Evolutionary conservation across 92 coral and sea anemone species (phyloP).

Genomic region (Actinernus sp.): DNA sequence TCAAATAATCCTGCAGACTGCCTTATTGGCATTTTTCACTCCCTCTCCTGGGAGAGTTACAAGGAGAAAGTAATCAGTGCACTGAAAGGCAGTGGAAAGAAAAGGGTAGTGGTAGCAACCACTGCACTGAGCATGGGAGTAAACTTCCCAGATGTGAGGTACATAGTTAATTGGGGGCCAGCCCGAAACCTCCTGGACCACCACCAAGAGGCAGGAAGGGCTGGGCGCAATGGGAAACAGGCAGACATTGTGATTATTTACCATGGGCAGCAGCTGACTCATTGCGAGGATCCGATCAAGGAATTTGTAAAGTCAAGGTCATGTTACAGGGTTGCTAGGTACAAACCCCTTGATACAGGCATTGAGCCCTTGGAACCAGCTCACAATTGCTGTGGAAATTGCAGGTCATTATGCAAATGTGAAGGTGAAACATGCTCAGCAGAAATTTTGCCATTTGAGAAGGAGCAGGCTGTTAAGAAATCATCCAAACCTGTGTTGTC

Average conservation of each 20-base stretch:
- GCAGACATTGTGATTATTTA: neutral
- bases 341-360: too few relatives aligned
- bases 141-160: constrained; percentile 22
- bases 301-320: too few relatives aligned
- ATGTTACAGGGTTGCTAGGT: too few relatives aligned
- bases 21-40: constrained; percentile 32
- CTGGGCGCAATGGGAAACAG: constrained; percentile 26
- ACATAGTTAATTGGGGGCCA: constrained; percentile 34
- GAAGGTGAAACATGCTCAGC: too few relatives aligned
- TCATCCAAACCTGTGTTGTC: too few relatives aligned
- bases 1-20: constrained; percentile 14
- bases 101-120: constrained; percentile 24
- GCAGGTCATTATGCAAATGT: too few relatives aligned
- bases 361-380: too few relatives aligned
- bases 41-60: constrained; percentile 20
- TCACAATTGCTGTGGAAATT: too few relatives aligned
- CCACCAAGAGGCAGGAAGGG: constrained; percentile 49
- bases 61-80: constrained; percentile 33
- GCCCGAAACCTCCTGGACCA: constrained; percentile 23
- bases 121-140: constrained; percentile 42
- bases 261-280: neutral
- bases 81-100: constrained; percentile 13
- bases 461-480: too few relatives aligned
- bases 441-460: too few relatives aligned
- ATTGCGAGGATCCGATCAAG: neutral